Conservation (phyloP, 2,113 vertebrate species). For the Planiliza haematocheilus region DNA sequence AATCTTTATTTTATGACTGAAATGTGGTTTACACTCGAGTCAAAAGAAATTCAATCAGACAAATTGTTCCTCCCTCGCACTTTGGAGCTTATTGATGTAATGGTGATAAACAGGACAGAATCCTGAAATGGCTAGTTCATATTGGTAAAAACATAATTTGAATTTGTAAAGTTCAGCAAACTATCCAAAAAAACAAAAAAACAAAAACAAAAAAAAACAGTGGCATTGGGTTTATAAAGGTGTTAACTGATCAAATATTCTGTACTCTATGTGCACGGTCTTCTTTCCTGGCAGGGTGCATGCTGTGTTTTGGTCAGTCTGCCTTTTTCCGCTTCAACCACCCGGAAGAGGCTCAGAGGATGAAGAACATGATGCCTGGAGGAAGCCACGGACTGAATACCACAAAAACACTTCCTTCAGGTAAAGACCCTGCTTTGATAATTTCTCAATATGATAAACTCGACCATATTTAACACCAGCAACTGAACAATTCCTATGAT, state of each 20-base stretch:
- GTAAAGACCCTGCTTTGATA: conserved; percentile 73
- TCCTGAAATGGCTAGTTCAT: too few relatives aligned
- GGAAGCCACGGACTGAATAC: conserved; percentile 72
- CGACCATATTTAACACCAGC: neutral
- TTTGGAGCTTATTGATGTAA: too few relatives aligned
- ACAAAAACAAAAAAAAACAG: too few relatives aligned
- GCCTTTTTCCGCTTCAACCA: conserved; percentile 97
- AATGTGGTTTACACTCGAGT: too few relatives aligned
- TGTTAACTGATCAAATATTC: neutral
- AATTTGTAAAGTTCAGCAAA: too few relatives aligned
- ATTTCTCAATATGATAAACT: neutral
- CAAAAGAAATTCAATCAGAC: neutral
- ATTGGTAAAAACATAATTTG: too few relatives aligned
- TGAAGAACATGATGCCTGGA: conserved; percentile 94
- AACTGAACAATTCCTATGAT: conserved; percentile 11
- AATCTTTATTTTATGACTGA: neutral
- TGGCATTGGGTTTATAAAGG: neutral
- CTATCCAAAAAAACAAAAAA: too few relatives aligned
- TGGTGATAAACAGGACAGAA: too few relatives aligned
- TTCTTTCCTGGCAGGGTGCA: conserved; percentile 86
- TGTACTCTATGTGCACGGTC: neutral
- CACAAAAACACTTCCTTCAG: conserved; percentile 75
- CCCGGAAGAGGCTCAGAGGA: conserved; percentile 95
- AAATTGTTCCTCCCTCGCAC: neutral
- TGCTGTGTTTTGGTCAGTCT: conserved; percentile 96